Evolutionary conservation across 2,888 invertebrate genomes (phyloP).

Genomic region (Octodonta nipae): DNA sequence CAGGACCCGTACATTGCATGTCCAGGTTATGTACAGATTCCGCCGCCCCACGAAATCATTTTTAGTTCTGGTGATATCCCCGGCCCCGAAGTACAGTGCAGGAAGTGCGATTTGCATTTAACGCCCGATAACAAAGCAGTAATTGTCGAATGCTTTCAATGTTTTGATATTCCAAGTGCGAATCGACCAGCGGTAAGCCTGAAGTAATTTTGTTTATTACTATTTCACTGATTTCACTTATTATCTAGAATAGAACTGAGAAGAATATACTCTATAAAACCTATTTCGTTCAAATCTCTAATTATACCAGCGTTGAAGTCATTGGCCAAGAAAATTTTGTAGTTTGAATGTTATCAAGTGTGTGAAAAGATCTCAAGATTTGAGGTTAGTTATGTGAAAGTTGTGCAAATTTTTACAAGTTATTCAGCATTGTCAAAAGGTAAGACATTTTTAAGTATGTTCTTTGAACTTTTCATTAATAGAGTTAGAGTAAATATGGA

Average conservation of each 20-base stretch:
- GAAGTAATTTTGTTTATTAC: constrained; percentile 4
- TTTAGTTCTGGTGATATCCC: constrained; percentile 10
- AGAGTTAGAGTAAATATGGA: too few species aligned
- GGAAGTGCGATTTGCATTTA: constrained; percentile 28
- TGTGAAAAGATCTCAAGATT: too few species aligned
- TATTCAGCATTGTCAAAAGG: too few species aligned
- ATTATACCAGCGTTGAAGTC: constrained; percentile 21
- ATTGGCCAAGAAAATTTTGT: too few species aligned
- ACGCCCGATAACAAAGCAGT: constrained; percentile 24
- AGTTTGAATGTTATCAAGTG: too few species aligned
- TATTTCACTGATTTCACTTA: constrained; percentile 5
- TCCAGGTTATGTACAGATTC: constrained; percentile 12
- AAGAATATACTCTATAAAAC: constrained; percentile 20
- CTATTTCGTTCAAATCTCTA: constrained; percentile 24
- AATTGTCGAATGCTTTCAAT: constrained; percentile 27
- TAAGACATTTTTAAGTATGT: too few species aligned
- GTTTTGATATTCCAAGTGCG: constrained; percentile 21
- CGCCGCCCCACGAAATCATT: constrained; percentile 10
- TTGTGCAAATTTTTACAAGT: too few species aligned
- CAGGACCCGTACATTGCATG: constrained; percentile 17
- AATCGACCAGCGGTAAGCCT: constrained; percentile 13
- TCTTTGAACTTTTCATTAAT: too few species aligned
- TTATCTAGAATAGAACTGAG: constrained; percentile 22
- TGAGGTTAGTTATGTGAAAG: too few species aligned
- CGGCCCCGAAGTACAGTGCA: constrained; percentile 20